These are phyloP conservation scores for Neoitamus cyanurus DNA, from an alignment of 2,888 invertebrate genomes.

Conservation along the genomic window DNA sequence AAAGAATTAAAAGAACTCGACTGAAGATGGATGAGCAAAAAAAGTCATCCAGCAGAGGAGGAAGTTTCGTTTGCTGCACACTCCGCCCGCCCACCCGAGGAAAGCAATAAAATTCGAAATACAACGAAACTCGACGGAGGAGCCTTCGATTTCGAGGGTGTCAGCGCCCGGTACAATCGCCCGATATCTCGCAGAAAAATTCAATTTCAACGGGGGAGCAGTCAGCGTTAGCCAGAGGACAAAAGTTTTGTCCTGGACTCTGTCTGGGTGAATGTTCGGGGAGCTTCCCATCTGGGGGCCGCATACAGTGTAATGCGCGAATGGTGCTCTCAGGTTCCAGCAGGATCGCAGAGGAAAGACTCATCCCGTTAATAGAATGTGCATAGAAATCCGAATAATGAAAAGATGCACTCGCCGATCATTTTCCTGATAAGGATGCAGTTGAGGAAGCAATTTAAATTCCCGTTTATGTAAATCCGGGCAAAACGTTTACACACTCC, in stretches of 20 bases:
- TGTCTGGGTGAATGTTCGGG: neutral
- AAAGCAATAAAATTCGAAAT: constrained; percentile 9
- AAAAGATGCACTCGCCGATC: constrained; percentile 2
- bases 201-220: neutral
- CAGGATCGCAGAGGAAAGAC: neutral
- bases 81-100: neutral
- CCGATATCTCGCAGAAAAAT: neutral
- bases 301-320: neutral
- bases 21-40: neutral
- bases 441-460: constrained; percentile 27
- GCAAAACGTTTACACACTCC: neutral
- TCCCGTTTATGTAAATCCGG: neutral
- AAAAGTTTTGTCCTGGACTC: neutral
- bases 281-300: neutral
- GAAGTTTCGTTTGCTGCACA: neutral
- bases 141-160: neutral
- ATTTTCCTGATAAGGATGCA: constrained; percentile 34
- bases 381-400: neutral
- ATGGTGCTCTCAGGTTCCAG: neutral
- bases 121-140: neutral
- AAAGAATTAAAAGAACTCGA: neutral
- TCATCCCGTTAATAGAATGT: constrained; percentile 18
- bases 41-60: neutral
- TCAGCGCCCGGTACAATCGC: neutral
- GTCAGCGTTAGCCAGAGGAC: neutral